Conservation (phyloP, 2,888 invertebrate genomes). For the Achlya flavicornis region DNA sequence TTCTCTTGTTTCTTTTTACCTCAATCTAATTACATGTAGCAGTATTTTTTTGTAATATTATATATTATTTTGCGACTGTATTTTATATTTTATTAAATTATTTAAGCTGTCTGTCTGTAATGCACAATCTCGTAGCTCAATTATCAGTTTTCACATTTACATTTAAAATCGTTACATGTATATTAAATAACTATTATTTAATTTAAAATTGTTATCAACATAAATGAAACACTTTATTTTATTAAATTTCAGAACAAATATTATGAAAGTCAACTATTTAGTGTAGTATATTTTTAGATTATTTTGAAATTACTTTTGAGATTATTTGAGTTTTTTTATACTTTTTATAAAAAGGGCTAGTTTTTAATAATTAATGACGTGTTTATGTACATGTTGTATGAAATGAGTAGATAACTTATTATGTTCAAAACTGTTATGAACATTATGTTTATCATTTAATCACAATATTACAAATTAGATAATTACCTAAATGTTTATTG, state of each 20-base stretch:
- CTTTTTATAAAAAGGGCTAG: slow-evolving; percentile 71
- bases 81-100: slow-evolving; percentile 21
- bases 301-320: slow-evolving; percentile 80
- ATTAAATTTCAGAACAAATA: slow-evolving; percentile 35
- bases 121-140: slow-evolving; percentile 70
- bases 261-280: slow-evolving; percentile 54
- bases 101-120: slow-evolving; percentile 63
- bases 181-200: slow-evolving; percentile 13
- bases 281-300: slow-evolving; percentile 51
- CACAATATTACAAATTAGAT: too few relatives aligned
- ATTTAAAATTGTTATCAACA: slow-evolving; percentile 16
- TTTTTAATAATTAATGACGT: slow-evolving; percentile 51
- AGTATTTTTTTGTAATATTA: slow-evolving; percentile 20
- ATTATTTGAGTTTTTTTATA: slow-evolving; percentile 76
- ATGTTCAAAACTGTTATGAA: slow-evolving; percentile 62
- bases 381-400: slow-evolving; percentile 25
- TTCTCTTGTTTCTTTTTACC: slow-evolving; percentile 68
- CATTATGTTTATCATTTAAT: slow-evolving; percentile 45
- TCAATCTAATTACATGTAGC: slow-evolving; percentile 61
- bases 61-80: slow-evolving; percentile 16
- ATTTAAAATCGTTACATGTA: slow-evolving; percentile 24
- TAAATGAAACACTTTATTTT: slow-evolving; percentile 16
- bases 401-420: slow-evolving; percentile 50
- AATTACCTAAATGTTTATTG: slow-evolving; percentile 19
- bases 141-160: slow-evolving; percentile 53